Percentiles rank a stretch among this genome's conserved stretches.
Evolutionary conservation across 1,140 invertebrate genomes (phyloP).

Genomic region (Harpegnathos saltator): DNA sequence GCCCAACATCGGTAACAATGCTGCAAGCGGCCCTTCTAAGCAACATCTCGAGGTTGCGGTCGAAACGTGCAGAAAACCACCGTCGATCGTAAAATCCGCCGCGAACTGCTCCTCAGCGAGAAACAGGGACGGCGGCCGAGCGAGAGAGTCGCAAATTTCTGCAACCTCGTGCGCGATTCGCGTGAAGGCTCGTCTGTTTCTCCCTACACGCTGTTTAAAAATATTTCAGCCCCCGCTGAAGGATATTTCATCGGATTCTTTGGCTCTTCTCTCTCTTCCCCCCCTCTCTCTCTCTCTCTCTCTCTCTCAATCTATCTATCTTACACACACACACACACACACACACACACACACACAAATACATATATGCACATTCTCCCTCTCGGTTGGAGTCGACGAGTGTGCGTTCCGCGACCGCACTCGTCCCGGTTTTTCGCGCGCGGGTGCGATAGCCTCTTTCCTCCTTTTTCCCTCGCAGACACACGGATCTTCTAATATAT

Average conservation of each 20-base stretch:
- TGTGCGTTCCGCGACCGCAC: conserved; percentile 1
- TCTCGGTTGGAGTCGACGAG: no score
- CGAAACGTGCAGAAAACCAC: conserved; percentile 34
- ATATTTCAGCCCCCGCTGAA: no score
- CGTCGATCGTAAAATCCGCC: conserved; percentile 34
- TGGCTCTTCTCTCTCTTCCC: no score
- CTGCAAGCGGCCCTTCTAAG: background rate
- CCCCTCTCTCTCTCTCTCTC: no score
- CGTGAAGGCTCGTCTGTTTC: no score
- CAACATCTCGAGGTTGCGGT: conserved; percentile 18
- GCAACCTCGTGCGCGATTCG: conserved; percentile 7
- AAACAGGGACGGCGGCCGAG: conserved; percentile 32
- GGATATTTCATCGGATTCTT: conserved; percentile 57
- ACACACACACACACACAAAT: no score
- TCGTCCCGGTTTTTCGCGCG: background rate
- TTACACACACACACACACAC: no score
- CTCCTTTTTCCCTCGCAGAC: background rate
- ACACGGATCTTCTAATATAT: conserved; percentile 26
- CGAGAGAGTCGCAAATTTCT: conserved; percentile 10
- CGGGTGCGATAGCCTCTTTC: background rate
- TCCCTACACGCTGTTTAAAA: no score
- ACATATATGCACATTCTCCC: no score
- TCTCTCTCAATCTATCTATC: no score
- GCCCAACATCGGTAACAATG: background rate
- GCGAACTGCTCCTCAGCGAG: background rate